These are phyloP conservation scores for Hirtodrosophila histrioides DNA, from an alignment of 2,888 invertebrate species.

Conservation along the genomic window DNA sequence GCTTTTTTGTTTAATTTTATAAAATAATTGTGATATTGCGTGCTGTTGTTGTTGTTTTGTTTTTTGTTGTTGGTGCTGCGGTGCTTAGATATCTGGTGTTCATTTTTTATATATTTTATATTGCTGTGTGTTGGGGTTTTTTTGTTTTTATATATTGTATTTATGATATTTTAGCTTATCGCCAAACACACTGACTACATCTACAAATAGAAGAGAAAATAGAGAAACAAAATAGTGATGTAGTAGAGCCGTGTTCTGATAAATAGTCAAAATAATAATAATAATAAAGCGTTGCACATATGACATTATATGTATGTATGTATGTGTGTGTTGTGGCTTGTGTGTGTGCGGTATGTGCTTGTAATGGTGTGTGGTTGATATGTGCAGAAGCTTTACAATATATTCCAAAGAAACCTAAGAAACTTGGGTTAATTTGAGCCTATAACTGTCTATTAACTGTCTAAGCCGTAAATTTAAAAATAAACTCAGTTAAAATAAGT, in stretches of 20 bases:
- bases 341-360: slow-evolving; percentile 4
- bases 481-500: too few species aligned
- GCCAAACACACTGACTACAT: slow-evolving; percentile 95
- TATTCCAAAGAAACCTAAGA: not conserved
- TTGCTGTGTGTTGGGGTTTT: slow-evolving; percentile 69
- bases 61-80: slow-evolving; percentile 71
- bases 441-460: too few species aligned
- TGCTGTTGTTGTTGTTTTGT: slow-evolving; percentile 41
- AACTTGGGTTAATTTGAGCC: too few species aligned
- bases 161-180: slow-evolving; percentile 86
- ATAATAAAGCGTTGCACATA: slow-evolving; percentile 29
- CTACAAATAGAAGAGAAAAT: slow-evolving; percentile 87
- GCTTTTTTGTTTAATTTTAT: slow-evolving; percentile 25
- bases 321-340: not conserved
- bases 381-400: slow-evolving; percentile 30
- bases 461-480: too few species aligned
- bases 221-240: slow-evolving; percentile 70
- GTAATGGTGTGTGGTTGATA: slow-evolving; percentile 9
- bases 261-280: slow-evolving; percentile 32
- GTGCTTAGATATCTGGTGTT: slow-evolving; percentile 60
- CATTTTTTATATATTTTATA: slow-evolving; percentile 57
- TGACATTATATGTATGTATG: slow-evolving; percentile 21
- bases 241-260: slow-evolving; percentile 53
- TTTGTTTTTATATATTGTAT: slow-evolving; percentile 55
- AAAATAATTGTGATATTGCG: slow-evolving; percentile 62